A percentile compares a stretch with the other conserved stretches of the same genome.
Conservation (phyloP, 1,140 invertebrate species). For the Bombus picipes region DNA sequence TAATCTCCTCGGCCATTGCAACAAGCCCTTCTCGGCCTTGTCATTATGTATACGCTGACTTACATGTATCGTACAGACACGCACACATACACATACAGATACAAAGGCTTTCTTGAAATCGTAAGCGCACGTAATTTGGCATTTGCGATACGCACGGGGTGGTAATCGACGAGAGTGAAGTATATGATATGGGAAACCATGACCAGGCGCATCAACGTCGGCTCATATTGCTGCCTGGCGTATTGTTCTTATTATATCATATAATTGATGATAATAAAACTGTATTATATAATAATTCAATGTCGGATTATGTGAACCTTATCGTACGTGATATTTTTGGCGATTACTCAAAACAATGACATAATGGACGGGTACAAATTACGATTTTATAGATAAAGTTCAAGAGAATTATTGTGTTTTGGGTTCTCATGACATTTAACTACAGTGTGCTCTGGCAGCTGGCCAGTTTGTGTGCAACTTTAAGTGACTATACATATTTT, state of each 20-base stretch:
- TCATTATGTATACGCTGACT: slow-evolving; percentile 29
- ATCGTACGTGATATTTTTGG: neutral
- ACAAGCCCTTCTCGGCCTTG: slow-evolving; percentile 40
- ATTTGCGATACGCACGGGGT: slow-evolving; percentile 41
- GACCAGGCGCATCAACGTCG: slow-evolving; percentile 62
- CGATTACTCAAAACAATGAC: neutral
- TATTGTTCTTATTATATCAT: slow-evolving; percentile 72
- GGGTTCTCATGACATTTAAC: slow-evolving; percentile 23
- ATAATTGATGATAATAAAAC: slow-evolving; percentile 74
- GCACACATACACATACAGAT: slow-evolving; percentile 17
- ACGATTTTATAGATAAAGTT: neutral
- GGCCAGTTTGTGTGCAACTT: slow-evolving; percentile 1
- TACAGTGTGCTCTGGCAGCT: slow-evolving; percentile 13
- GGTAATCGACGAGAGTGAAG: slow-evolving; percentile 49
- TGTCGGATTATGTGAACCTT: slow-evolving; percentile 41
- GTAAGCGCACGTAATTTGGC: slow-evolving; percentile 44
- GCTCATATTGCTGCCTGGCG: slow-evolving; percentile 73
- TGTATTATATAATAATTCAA: slow-evolving; percentile 66
- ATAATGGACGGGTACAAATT: slow-evolving; percentile 20
- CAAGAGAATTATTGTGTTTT: slow-evolving; percentile 39
- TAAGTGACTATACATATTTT: slow-evolving; percentile 12
- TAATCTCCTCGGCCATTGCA: slow-evolving; percentile 50
- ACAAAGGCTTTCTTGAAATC: slow-evolving; percentile 27
- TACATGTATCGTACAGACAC: neutral
- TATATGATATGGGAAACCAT: slow-evolving; percentile 33